Evolutionary conservation across 2,888 invertebrate species (phyloP), one percentile per base, ranked within the genome.

Genomic region (Poecilus cupreus): DNA sequence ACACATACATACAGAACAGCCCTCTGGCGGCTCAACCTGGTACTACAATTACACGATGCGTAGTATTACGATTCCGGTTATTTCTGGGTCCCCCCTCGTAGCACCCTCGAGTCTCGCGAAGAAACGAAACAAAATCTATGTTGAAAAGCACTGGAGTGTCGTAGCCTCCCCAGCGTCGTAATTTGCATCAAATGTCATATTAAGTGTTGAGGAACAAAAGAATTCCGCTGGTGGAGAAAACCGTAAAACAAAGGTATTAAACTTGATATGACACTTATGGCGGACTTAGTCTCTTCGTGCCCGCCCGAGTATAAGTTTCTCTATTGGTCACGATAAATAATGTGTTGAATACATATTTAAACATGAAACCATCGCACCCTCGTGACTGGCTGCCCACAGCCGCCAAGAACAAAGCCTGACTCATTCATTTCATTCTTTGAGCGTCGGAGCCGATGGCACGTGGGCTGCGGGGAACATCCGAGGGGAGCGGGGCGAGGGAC

Each of bases 341-440:
- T 70, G 70, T 79, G 79, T 70, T 79, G 79, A 79, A 79, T 79
- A 79, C 51, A 79, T 79, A 70, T 79, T 68, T 70, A 79, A 70
- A 70, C 64, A 77, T 77, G 20, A 60, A 37, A 49, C 39, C 64
- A 46, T 54, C 76, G 68, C 68, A 72, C 72, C 72, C 72, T 72
- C 72, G 43, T 54, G 60, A 10, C 11, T 24, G 24, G 24, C 46
- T 46, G 46, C 43, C 43, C 72, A 43, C 72, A 46, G 24, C 72
- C 13, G 13, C 3, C 20, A 43, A 54, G 72, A 72, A 72, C 72
- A 72, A 72, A 72, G 72, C 64, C 72, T 72, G 46, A 72, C 72
- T 72, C 72, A 72, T 72, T 72, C 46, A 46, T 46, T 18, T 72
- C 72, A 20, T 60, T 60, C 60, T 60, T 60, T 60, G 54, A 54